Evolutionary conservation across 92 coral and sea anemone genomes (phyloP).

Genomic region (Parazoanthus darwini): DNA sequence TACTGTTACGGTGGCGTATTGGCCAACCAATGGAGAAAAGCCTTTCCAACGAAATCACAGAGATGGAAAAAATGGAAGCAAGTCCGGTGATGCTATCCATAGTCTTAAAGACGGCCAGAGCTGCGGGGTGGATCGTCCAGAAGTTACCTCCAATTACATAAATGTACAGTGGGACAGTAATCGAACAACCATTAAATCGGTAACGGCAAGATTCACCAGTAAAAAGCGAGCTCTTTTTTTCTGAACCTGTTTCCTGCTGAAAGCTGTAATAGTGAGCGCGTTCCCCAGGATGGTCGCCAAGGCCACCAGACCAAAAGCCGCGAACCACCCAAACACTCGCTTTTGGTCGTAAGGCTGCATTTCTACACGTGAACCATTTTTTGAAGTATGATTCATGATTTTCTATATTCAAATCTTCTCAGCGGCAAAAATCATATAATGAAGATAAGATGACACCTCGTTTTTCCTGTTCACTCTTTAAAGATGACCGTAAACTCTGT

Average conservation of each 20-base stretch:
- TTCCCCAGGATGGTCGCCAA: slow-evolving; percentile 17
- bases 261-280: slow-evolving; percentile 17
- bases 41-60: slow-evolving; percentile 22
- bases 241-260: slow-evolving; percentile 29
- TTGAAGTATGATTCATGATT: slow-evolving; percentile 12
- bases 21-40: slow-evolving; percentile 34
- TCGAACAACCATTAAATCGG: slow-evolving; percentile 19
- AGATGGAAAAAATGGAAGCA: slow-evolving; percentile 30
- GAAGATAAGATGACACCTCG: not conserved
- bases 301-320: slow-evolving; percentile 21
- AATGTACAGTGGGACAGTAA: slow-evolving; percentile 25
- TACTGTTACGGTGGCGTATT: slow-evolving; percentile 25
- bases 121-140: slow-evolving; percentile 4
- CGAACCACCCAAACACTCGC: slow-evolving; percentile 26
- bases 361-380: slow-evolving; percentile 6
- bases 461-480: not conserved
- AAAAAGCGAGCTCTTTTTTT: slow-evolving; percentile 23
- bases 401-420: not conserved
- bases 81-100: slow-evolving; percentile 28
- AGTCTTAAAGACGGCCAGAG: slow-evolving; percentile 13
- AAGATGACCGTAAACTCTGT: not conserved
- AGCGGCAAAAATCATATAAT: not conserved
- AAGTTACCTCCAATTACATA: slow-evolving; percentile 24
- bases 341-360: not conserved
- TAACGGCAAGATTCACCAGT: slow-evolving; percentile 25